Evolutionary conservation across 1,140 invertebrate genomes (phyloP).

Genomic region (Trichonephila clavipes): DNA sequence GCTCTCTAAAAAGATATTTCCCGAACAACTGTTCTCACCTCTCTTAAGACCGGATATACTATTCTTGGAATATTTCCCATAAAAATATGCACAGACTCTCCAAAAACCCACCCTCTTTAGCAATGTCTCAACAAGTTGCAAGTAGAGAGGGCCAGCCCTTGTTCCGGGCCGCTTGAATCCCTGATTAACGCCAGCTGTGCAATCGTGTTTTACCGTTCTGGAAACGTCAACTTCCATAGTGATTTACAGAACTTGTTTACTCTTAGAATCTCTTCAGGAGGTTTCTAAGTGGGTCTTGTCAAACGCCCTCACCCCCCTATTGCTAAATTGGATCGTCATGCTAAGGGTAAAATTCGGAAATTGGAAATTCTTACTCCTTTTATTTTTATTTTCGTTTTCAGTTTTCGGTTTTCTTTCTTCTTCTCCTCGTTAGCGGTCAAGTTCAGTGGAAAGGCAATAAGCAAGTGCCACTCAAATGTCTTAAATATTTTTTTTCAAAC

Average conservation of each 20-base stretch:
- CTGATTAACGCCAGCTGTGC: slow-evolving; percentile 66
- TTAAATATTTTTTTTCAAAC: background rate
- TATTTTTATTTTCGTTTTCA: too few species aligned
- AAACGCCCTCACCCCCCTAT: background rate
- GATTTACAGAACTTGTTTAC: slow-evolving; percentile 61
- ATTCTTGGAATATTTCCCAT: slow-evolving; percentile 12
- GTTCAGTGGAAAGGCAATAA: background rate
- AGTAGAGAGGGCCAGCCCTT: background rate
- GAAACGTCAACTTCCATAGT: slow-evolving; percentile 29
- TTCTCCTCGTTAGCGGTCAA: background rate
- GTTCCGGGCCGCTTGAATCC: slow-evolving; percentile 41
- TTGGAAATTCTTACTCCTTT: background rate
- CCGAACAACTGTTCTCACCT: background rate
- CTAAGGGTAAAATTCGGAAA: slow-evolving; percentile 6
- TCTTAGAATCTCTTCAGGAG: slow-evolving; percentile 7
- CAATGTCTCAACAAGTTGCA: slow-evolving; percentile 51
- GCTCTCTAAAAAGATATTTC: background rate
- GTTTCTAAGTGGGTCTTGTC: slow-evolving; percentile 31
- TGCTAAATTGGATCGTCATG: slow-evolving; percentile 56
- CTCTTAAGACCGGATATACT: slow-evolving; percentile 6
- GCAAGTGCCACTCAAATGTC: background rate
- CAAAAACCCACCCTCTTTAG: background rate
- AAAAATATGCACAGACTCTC: slow-evolving; percentile 16
- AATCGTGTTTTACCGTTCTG: slow-evolving; percentile 24
- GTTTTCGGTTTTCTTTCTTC: background rate